Percentiles rank a stretch among this genome's conserved stretches.
phyloP scores from a whole-genome alignment of 2,888 invertebrate genomes.

The Pseudococcus longispinus region DNA sequence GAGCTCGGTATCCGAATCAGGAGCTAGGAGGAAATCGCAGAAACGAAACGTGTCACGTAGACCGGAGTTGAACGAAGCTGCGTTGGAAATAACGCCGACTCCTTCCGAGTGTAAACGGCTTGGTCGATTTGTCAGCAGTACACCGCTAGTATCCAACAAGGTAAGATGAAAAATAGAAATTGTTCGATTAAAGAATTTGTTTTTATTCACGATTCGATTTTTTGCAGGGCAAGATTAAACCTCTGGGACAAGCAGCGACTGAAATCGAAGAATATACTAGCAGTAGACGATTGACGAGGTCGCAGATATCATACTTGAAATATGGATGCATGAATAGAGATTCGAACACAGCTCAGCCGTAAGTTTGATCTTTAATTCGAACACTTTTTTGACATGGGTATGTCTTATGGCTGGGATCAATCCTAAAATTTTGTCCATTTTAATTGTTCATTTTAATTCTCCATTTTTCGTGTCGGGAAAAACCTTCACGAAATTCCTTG shows the following conservation, averaged over 20 bases:
- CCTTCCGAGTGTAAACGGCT: background rate
- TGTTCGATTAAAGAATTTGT: background rate
- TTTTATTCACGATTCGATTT: background rate
- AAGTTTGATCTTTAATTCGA: background rate
- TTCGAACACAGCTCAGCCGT: background rate
- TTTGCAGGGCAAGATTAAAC: background rate
- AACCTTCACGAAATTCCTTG: too few species aligned
- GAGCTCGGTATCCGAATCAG: background rate
- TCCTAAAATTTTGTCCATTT: too few species aligned
- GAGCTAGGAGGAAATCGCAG: background rate
- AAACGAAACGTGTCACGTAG: background rate
- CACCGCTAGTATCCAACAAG: background rate
- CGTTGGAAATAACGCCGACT: background rate
- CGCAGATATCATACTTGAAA: slow-evolving; percentile 51
- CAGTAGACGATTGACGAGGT: slow-evolving; percentile 56
- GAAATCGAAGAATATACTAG: slow-evolving; percentile 11
- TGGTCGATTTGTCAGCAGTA: slow-evolving; percentile 27
- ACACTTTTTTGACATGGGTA: too few species aligned
- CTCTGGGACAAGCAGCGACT: background rate
- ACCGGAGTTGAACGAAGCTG: background rate
- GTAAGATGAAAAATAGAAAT: background rate
- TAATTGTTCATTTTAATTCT: too few species aligned
- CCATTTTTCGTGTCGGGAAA: too few species aligned
- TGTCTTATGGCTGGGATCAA: too few species aligned
- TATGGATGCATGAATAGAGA: slow-evolving; percentile 25